phyloP scores from a whole-genome alignment of 2,888 invertebrate genomes.

The Nineta flava region DNA sequence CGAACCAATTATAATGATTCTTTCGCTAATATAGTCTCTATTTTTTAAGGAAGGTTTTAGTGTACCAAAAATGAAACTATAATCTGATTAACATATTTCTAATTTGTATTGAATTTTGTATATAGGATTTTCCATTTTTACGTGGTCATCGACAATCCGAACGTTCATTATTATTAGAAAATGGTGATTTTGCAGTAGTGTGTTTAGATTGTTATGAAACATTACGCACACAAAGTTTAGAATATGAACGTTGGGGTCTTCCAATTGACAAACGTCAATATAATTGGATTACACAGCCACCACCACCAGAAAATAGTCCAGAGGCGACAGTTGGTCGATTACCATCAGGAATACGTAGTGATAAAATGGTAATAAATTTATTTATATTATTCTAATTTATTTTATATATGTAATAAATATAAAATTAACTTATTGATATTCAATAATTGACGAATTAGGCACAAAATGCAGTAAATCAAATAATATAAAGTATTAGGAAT shows the following conservation, averaged over 20 bases:
- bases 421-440: neutral
- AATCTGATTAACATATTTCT: too few relatives aligned
- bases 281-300: slow-evolving; percentile 88
- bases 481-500: too few relatives aligned
- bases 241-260: slow-evolving; percentile 79
- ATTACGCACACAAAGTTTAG: slow-evolving; percentile 74
- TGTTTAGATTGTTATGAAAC: slow-evolving; percentile 89
- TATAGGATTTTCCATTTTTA: slow-evolving; percentile 76
- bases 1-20: too few relatives aligned
- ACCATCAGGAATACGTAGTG: slow-evolving; percentile 72
- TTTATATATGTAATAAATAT: too few relatives aligned
- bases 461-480: too few relatives aligned
- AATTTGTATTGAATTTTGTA: too few relatives aligned
- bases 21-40: too few relatives aligned
- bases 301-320: slow-evolving; percentile 80
- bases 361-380: slow-evolving; percentile 44
- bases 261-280: slow-evolving; percentile 83
- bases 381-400: slow-evolving; percentile 1
- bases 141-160: slow-evolving; percentile 69
- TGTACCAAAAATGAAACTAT: too few relatives aligned
- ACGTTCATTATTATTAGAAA: slow-evolving; percentile 69
- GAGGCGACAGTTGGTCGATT: slow-evolving; percentile 68
- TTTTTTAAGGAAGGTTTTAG: too few relatives aligned
- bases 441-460: too few relatives aligned
- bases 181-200: slow-evolving; percentile 80